phyloP scores from a whole-genome alignment of 2,888 invertebrate genomes.

The Gisinianus flammeolus region DNA sequence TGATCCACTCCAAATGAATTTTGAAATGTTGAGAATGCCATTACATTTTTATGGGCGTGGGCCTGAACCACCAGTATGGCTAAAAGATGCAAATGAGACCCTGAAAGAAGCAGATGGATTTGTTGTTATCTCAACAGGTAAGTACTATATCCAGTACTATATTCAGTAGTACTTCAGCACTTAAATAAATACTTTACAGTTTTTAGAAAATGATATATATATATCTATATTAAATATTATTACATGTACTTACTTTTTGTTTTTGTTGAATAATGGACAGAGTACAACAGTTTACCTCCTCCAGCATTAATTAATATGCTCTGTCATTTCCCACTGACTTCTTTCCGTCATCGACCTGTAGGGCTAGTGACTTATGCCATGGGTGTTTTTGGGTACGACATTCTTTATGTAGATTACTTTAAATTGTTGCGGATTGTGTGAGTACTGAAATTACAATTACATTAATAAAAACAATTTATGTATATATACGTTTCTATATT shows the following conservation, averaged over 20 bases:
- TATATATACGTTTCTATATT: no score
- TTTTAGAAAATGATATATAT: no score
- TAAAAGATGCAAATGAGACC: constrained; percentile 59
- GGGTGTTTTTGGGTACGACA: constrained; percentile 58
- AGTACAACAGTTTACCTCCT: constrained; percentile 63
- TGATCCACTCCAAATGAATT: constrained; percentile 61
- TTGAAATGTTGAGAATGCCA: constrained; percentile 60
- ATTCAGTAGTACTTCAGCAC: no score
- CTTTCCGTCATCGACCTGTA: constrained; percentile 61
- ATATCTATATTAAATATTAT: no score
- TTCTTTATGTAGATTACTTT: no score
- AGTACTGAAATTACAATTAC: no score
- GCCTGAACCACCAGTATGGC: constrained; percentile 59
- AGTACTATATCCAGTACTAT: no score
- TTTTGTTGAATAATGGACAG: constrained; percentile 62
- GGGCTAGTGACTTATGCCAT: constrained; percentile 61
- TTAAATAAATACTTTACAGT: no score
- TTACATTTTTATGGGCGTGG: constrained; percentile 60
- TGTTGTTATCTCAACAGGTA: no score
- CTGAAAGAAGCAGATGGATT: constrained; percentile 62
- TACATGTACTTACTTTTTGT: no score
- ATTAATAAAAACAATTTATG: no score
- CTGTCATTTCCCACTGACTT: constrained; percentile 62
- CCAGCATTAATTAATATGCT: constrained; percentile 64
- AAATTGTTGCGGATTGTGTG: no score